Conservation (phyloP, 2,888 invertebrate species). For the Dorcus parallelipipedus region DNA sequence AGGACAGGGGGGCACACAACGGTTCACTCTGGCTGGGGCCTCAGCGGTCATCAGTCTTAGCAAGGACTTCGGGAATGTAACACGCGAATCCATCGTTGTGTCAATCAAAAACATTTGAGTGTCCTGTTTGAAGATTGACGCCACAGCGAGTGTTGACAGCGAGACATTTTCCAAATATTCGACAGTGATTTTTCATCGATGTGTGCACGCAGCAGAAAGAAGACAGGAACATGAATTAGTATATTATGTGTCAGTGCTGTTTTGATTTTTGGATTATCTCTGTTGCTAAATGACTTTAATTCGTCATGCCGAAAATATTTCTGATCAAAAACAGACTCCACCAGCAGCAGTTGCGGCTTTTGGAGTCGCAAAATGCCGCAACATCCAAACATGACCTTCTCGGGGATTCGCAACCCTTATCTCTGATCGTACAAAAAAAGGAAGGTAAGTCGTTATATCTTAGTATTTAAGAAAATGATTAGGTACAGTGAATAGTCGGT, state of each 20-base stretch:
- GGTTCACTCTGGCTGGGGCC: slow-evolving; percentile 40
- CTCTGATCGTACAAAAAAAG: slow-evolving; percentile 56
- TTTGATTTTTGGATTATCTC: background rate
- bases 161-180: background rate
- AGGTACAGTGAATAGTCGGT: background rate
- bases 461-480: background rate
- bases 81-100: slow-evolving; percentile 27
- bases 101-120: background rate
- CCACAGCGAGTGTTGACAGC: background rate
- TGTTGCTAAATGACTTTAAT: background rate
- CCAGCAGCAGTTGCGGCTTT: slow-evolving; percentile 82
- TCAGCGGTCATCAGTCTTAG: slow-evolving; percentile 51
- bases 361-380: slow-evolving; percentile 77
- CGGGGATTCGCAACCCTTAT: slow-evolving; percentile 56
- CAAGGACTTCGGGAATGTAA: slow-evolving; percentile 40
- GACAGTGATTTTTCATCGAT: background rate
- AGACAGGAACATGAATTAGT: background rate
- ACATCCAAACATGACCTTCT: slow-evolving; percentile 61
- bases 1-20: slow-evolving; percentile 40
- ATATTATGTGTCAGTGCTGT: slow-evolving; percentile 9
- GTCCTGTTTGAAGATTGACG: background rate
- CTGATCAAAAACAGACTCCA: slow-evolving; percentile 86
- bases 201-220: background rate
- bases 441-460: slow-evolving; percentile 40
- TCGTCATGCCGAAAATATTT: slow-evolving; percentile 87